Base-by-base conservation (phyloP, 2,797 vertebrate genomes). In the Cyprinella venusta region DNA sequence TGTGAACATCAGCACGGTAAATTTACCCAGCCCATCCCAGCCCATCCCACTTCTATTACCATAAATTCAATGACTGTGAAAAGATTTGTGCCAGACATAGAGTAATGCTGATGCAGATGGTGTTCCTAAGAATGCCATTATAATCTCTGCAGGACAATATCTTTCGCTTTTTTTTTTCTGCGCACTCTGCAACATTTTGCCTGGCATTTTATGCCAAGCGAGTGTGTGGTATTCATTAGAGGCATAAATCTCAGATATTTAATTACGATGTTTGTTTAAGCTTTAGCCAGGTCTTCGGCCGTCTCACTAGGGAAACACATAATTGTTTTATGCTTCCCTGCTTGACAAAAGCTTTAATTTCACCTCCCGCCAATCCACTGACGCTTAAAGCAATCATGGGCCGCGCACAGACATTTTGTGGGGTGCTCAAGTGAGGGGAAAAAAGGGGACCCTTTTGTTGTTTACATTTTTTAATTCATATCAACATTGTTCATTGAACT, bases 21-120 rank as follows among this genome's bases (percentile, higher is more conserved):
- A 80, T 64, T 42, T 36, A 15, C 70, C 40, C 77, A 77, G 76
- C 16, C 74, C 52, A 26, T 50, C 70, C 40, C 77, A 77, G 76
- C 16, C 74, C 52, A 26, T 50, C 74, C 54, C 33, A 75, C 61
- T 54, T 86, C 76, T 83, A 86, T 90, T 87, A 88, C 67, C 86
- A 88, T 80, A 82, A 82, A 87, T 78, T 75, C 67, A 86, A 75
- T 83, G 84, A 21, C 50, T 48, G 36, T 82, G 86, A 80, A 63
- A 82, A 84, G 69, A 86, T 82, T 82, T 75, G 50, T 77, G 72
- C 52, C 61, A 67, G 68, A 63, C 82, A 81, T 67, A 30, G 63
- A 82, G 78, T 89, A 90, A 83, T 45, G 33, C 86, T 90, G 79
- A 77, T 90, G 91, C 77, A 88, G 88, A 91, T 91, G 74, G 85